phyloP scores from a whole-genome alignment of 2,888 invertebrate genomes.

The Merodon equestris region DNA sequence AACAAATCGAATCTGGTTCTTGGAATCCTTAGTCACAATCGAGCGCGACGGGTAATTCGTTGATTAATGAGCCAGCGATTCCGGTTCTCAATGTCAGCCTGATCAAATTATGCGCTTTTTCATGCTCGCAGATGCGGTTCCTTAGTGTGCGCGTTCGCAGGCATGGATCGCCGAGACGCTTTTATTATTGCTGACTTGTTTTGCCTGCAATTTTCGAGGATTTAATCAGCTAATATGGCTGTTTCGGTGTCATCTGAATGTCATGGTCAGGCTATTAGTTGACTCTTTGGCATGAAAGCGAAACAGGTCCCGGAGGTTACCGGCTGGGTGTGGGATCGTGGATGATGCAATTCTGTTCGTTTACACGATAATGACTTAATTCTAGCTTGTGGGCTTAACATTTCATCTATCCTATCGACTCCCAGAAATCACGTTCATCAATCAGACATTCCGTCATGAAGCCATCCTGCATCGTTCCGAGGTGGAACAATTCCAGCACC shows the following conservation, averaged over 20 bases:
- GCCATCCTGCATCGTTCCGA: conserved; percentile 16
- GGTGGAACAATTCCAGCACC: conserved; percentile 56
- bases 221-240: conserved; percentile 60
- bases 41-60: conserved; percentile 65
- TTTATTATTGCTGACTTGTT: conserved; percentile 49
- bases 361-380: too few species aligned
- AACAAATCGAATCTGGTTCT: conserved; percentile 66
- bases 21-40: conserved; percentile 68
- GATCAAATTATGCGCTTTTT: conserved; percentile 64
- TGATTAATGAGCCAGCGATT: conserved; percentile 67
- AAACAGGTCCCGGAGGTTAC: too few species aligned
- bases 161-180: conserved; percentile 17
- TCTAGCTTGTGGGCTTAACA: too few species aligned
- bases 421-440: conserved; percentile 49
- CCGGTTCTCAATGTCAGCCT: conserved; percentile 68
- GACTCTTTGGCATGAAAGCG: conserved; percentile 10
- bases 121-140: conserved; percentile 26
- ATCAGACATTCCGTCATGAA: conserved; percentile 29
- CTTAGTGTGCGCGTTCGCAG: conserved; percentile 31
- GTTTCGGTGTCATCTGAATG: conserved; percentile 66
- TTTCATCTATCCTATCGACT: not conserved
- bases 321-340: too few species aligned
- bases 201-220: conserved; percentile 56
- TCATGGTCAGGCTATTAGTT: conserved; percentile 39
- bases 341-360: too few species aligned